Conservation (phyloP, 2,113 vertebrate genomes). For the Pangasianodon hypophthalmus region DNA sequence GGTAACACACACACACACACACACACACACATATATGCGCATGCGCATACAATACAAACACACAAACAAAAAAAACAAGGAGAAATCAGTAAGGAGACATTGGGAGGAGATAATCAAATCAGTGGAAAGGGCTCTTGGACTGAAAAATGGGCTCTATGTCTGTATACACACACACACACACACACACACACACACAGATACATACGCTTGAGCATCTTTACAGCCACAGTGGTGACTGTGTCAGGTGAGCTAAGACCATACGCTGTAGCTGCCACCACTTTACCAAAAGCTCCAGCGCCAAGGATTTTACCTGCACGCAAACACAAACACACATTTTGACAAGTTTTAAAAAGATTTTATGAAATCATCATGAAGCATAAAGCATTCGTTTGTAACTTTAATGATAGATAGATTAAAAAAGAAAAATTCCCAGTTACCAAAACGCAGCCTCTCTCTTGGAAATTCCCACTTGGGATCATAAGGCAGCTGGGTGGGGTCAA, state of each 20-base stretch:
- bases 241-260: conserved; percentile 90
- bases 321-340: conserved; percentile 29
- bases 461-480: conserved; percentile 98
- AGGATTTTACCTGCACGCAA: conserved; percentile 84
- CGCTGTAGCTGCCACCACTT: conserved; percentile 92
- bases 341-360: not conserved
- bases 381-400: not conserved
- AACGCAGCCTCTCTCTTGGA: conserved; percentile 91
- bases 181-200: conserved; percentile 13
- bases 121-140: not conserved
- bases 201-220: conserved; percentile 99
- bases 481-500: conserved; percentile 94
- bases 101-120: conserved; percentile 17
- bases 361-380: not conserved
- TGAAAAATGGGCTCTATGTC: conserved; percentile 16
- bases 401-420: not conserved
- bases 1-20: conserved; percentile 16
- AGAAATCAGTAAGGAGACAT: conserved; percentile 15
- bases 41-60: not conserved
- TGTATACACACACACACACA: conserved; percentile 20
- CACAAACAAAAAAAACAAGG: not conserved
- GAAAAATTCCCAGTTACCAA: conserved; percentile 78
- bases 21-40: conserved; percentile 21
- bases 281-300: conserved; percentile 95
- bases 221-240: conserved; percentile 87